phyloP scores from a whole-genome alignment of 2,113 vertebrate species.

The Scalopus aquaticus region DNA sequence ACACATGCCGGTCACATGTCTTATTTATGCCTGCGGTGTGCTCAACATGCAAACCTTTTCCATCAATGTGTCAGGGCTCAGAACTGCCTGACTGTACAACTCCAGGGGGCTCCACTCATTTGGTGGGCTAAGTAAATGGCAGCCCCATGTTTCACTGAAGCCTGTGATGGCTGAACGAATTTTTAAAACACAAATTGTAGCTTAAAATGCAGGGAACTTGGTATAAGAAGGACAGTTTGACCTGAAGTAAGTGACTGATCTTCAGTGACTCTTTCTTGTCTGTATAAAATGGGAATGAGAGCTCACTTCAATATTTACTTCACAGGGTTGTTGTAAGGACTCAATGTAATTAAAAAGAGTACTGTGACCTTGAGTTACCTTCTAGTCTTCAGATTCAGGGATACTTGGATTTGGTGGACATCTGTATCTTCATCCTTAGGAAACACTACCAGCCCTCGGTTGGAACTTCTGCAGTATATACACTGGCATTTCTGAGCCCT shows the following conservation, averaged over 20 bases:
- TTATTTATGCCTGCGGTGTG: not conserved
- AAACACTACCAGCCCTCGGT: not conserved
- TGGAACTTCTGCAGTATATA: not conserved
- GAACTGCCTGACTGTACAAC: not conserved
- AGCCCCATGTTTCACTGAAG: not conserved
- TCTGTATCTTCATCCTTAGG: not conserved
- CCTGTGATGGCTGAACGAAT: not conserved
- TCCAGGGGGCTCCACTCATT: not conserved
- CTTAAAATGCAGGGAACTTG: not conserved
- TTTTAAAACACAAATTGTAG: not conserved
- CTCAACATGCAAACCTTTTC: not conserved
- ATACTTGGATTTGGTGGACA: not conserved
- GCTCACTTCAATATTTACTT: not conserved
- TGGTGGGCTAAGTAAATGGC: not conserved
- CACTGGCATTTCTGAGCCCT: conserved; percentile 5
- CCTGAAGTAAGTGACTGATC: not conserved
- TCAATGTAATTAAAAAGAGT: conserved; percentile 13
- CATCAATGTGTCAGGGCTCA: not conserved
- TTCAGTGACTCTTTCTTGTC: not conserved
- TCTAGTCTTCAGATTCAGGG: not conserved
- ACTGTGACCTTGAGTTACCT: not conserved
- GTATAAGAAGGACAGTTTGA: not conserved
- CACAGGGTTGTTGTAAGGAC: not conserved
- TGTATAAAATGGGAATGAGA: not conserved
- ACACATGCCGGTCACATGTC: not conserved